Base-by-base conservation (phyloP, 2,888 invertebrate genomes). In the Agapostemon virescens region DNA sequence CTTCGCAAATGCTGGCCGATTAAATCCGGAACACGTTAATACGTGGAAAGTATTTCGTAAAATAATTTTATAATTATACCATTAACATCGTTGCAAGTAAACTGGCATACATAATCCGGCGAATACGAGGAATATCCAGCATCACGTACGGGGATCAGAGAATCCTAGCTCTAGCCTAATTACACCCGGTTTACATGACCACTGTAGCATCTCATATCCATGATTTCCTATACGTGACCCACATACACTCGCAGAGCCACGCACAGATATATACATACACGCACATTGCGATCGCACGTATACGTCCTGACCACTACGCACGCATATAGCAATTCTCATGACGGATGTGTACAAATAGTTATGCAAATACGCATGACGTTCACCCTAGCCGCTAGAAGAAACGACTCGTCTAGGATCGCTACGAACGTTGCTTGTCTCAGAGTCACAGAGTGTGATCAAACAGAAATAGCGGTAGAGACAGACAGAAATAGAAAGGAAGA, bases 121-220 rank as follows among this genome's bases (percentile, higher is more conserved):
- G 66, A 45, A 77, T 20, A 71, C 77, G 82, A 82, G 87, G 87
- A 88, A 86, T 85, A 85, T 85, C 85, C 84, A 68, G 71, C 73
- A 79, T 74, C 84, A 82, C 79, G 79, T 52, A 3, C 55, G 82
- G 82, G 81, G 77, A 77, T 84, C 81, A 73, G 79, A 83, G 70
- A 83, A 70, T 78, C 87, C 82, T 85, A 85, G 77, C 85, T 63
- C 86, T 89, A 88, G 83, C 84, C 85, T 87, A 88, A 85, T 84
- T 83, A 81, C 84, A 70, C 77, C 79, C 82, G 77, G 83, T 77
- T 84, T 75, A 84, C 82, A 81, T 81, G 81, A 73, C 77, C 82
- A 79, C 75, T 84, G 82, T 83, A 83, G 82, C 74, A 80, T 69
- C 79, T 77, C 79, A 80, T 75, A 83, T 74, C 76, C 84, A 63